A percentile compares a stretch with the other conserved stretches of the same genome.
These are phyloP conservation scores for Philaenus spumarius DNA, from an alignment of 1,140 invertebrate genomes.

Conservation along the genomic window DNA sequence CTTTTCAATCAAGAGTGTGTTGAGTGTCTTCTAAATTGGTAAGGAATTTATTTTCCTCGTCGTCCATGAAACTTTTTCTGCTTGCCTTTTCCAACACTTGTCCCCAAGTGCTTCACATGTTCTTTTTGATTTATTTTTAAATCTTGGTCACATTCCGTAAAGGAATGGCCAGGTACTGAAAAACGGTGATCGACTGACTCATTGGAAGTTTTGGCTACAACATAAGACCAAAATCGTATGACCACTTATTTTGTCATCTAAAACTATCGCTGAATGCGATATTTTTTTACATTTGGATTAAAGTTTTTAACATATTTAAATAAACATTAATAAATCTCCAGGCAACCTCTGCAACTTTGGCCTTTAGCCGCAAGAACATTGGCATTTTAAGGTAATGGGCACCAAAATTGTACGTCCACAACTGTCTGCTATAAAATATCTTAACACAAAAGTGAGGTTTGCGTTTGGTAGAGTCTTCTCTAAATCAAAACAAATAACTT, in stretches of 20 bases:
- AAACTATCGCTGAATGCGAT: slow-evolving; percentile 19
- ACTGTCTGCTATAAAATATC: slow-evolving; percentile 20
- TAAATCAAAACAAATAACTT: slow-evolving; percentile 17
- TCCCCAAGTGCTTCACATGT: not conserved
- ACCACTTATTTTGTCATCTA: slow-evolving; percentile 21
- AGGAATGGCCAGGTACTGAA: slow-evolving; percentile 23
- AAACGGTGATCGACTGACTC: slow-evolving; percentile 24
- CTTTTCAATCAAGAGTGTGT: slow-evolving; percentile 7
- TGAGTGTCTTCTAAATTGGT: slow-evolving; percentile 2
- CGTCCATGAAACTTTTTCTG: not conserved
- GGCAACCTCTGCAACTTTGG: slow-evolving; percentile 16
- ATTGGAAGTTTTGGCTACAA: slow-evolving; percentile 22
- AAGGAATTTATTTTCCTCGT: not conserved
- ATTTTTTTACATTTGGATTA: slow-evolving; percentile 8
- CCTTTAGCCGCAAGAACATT: slow-evolving; percentile 26
- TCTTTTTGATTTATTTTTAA: slow-evolving; percentile 18
- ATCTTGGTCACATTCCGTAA: slow-evolving; percentile 24
- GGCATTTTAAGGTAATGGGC: slow-evolving; percentile 20
- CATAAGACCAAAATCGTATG: slow-evolving; percentile 26
- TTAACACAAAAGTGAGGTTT: slow-evolving; percentile 6
- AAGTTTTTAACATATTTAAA: slow-evolving; percentile 20
- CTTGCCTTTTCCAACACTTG: not conserved
- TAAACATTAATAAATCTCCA: slow-evolving; percentile 25
- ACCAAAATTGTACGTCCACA: slow-evolving; percentile 22
- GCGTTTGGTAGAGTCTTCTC: slow-evolving; percentile 19